Evolutionary conservation across 2,888 invertebrate species (phyloP).

Genomic region (Drosophila pegasa): DNA sequence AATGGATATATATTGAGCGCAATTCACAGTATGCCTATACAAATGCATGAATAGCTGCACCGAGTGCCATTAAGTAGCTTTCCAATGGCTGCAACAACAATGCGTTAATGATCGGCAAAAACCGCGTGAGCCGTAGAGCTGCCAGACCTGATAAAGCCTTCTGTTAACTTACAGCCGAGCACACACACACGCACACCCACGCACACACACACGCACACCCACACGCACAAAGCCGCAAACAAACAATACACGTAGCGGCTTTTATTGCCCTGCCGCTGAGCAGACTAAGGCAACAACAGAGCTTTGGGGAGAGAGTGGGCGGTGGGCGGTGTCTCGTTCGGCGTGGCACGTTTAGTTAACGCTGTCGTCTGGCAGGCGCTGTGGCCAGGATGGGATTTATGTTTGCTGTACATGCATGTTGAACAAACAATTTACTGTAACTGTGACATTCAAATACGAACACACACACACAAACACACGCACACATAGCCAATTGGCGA

Average conservation of each 20-base stretch:
- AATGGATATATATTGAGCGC: conserved; percentile 5
- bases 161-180: conserved; percentile 42
- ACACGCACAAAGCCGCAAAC: conserved; percentile 8
- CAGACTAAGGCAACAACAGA: not conserved
- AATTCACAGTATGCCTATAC: conserved; percentile 5
- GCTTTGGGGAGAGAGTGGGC: not conserved
- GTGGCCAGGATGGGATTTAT: conserved; percentile 65
- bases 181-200: conserved; percentile 39
- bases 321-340: conserved; percentile 37
- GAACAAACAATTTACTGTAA: conserved; percentile 82
- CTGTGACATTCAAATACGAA: conserved; percentile 59
- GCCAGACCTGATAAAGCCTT: conserved; percentile 40
- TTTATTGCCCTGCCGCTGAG: conserved; percentile 68
- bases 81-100: conserved; percentile 45
- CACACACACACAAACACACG: conserved; percentile 19
- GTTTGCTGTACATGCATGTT: conserved; percentile 80
- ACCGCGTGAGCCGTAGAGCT: conserved; percentile 7
- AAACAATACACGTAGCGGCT: conserved; percentile 38
- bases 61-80: conserved; percentile 44
- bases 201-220: conserved; percentile 1
- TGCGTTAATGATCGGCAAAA: conserved; percentile 64
- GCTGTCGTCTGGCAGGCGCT: conserved; percentile 15
- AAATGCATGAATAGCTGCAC: conserved; percentile 7
- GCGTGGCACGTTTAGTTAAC: conserved; percentile 48
- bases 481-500: conserved; percentile 52